These are phyloP conservation scores for Stenotaenia linearis DNA, from an alignment of 2,888 invertebrate species.

Conservation along the genomic window DNA sequence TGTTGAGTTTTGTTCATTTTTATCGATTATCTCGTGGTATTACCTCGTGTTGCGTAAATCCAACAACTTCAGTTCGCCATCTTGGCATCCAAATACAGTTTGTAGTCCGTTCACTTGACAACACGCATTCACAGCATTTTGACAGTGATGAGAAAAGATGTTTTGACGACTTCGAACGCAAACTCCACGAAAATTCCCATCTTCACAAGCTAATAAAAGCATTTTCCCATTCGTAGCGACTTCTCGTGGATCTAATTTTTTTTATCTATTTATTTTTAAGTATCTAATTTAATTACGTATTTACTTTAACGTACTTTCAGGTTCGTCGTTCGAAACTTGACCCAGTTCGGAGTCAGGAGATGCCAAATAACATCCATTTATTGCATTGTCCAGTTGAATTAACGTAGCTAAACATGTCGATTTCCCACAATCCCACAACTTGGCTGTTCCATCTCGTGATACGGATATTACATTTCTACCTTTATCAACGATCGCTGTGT, in stretches of 20 bases:
- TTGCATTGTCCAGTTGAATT: slow-evolving; percentile 52
- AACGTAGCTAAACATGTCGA: slow-evolving; percentile 55
- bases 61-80: slow-evolving; percentile 51
- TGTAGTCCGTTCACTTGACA: slow-evolving; percentile 51
- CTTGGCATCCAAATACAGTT: slow-evolving; percentile 56
- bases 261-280: too few species aligned
- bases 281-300: too few species aligned
- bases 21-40: slow-evolving; percentile 26
- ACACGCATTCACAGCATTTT: slow-evolving; percentile 57
- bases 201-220: slow-evolving; percentile 57
- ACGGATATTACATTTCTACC: slow-evolving; percentile 65
- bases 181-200: slow-evolving; percentile 54
- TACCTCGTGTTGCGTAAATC: slow-evolving; percentile 35
- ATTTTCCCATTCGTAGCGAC: slow-evolving; percentile 59
- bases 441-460: slow-evolving; percentile 63
- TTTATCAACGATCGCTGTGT: slow-evolving; percentile 59
- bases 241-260: slow-evolving; percentile 54
- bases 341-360: neutral
- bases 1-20: neutral
- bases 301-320: neutral
- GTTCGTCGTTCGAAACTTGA: neutral
- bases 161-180: slow-evolving; percentile 55
- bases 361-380: slow-evolving; percentile 54
- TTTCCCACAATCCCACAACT: slow-evolving; percentile 64
- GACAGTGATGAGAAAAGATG: slow-evolving; percentile 34